phyloP scores from a whole-genome alignment of 1,140 invertebrate genomes.

The Drosophila insularis region DNA sequence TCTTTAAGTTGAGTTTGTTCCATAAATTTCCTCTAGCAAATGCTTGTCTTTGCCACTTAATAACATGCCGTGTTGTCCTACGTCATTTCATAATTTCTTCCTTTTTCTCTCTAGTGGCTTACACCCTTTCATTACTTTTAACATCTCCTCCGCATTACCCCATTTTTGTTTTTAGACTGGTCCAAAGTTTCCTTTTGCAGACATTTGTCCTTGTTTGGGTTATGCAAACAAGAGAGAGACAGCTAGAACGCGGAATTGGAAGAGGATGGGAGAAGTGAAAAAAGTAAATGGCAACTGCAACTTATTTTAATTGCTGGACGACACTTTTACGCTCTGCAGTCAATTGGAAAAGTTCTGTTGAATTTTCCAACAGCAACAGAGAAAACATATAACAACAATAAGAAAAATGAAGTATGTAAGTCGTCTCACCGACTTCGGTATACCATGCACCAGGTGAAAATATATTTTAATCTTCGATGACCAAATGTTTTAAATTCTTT shows the following conservation, averaged over 20 bases:
- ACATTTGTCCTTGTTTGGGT: slow-evolving; percentile 47
- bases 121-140: neutral
- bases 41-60: slow-evolving; percentile 52
- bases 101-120: no score
- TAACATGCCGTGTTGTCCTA: slow-evolving; percentile 43
- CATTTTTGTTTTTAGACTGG: slow-evolving; percentile 12
- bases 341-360: slow-evolving; percentile 73
- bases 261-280: neutral
- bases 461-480: no score
- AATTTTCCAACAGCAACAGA: slow-evolving; percentile 36
- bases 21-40: slow-evolving; percentile 2
- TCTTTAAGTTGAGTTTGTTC: slow-evolving; percentile 4
- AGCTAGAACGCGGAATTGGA: neutral
- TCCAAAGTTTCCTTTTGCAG: slow-evolving; percentile 38
- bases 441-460: no score
- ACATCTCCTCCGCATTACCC: slow-evolving; percentile 1
- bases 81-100: slow-evolving; percentile 60
- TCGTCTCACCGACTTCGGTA: no score
- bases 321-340: slow-evolving; percentile 72
- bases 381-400: slow-evolving; percentile 34
- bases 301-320: slow-evolving; percentile 75
- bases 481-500: no score
- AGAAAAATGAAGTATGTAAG: no score
- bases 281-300: slow-evolving; percentile 71
- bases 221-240: slow-evolving; percentile 51